These are phyloP conservation scores for Malthinus seriepunctatus DNA, from an alignment of 2,888 invertebrate species.

Conservation along the genomic window DNA sequence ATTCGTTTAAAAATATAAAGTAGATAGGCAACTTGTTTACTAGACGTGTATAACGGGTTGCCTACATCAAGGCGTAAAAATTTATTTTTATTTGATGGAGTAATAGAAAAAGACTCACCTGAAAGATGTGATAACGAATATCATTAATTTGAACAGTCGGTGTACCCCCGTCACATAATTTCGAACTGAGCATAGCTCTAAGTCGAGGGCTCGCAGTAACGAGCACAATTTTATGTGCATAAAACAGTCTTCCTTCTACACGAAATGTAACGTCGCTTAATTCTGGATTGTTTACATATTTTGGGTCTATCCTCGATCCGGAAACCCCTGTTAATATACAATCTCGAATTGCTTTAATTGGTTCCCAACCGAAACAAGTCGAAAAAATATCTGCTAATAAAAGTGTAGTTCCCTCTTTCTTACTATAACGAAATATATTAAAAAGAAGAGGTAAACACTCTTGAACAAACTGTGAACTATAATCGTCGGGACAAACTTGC, in stretches of 20 bases:
- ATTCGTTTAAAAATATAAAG: neutral
- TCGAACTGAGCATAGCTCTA: slow-evolving; percentile 81
- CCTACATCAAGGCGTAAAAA: neutral
- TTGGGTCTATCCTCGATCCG: slow-evolving; percentile 84
- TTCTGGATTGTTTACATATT: slow-evolving; percentile 92
- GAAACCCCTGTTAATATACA: slow-evolving; percentile 65
- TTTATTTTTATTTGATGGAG: neutral
- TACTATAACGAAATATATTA: slow-evolving; percentile 87
- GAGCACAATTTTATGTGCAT: slow-evolving; percentile 91
- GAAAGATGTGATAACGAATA: slow-evolving; percentile 89
- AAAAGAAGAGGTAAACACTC: slow-evolving; percentile 88
- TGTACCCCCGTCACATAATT: slow-evolving; percentile 71
- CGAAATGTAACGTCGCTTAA: slow-evolving; percentile 91
- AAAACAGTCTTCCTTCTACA: slow-evolving; percentile 88
- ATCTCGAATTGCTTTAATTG: slow-evolving; percentile 76
- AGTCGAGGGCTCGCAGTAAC: slow-evolving; percentile 88
- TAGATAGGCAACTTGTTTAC: too few species aligned
- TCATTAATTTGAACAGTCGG: slow-evolving; percentile 92
- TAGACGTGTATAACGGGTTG: too few species aligned
- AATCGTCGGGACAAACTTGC: slow-evolving; percentile 88
- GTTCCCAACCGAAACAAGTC: slow-evolving; percentile 86
- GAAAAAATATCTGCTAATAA: slow-evolving; percentile 87
- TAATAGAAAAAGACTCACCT: slow-evolving; percentile 71
- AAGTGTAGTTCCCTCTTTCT: slow-evolving; percentile 88
- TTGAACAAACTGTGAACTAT: slow-evolving; percentile 86